phyloP scores from a whole-genome alignment of 2,113 vertebrate species.

The Cyanistes caeruleus region DNA sequence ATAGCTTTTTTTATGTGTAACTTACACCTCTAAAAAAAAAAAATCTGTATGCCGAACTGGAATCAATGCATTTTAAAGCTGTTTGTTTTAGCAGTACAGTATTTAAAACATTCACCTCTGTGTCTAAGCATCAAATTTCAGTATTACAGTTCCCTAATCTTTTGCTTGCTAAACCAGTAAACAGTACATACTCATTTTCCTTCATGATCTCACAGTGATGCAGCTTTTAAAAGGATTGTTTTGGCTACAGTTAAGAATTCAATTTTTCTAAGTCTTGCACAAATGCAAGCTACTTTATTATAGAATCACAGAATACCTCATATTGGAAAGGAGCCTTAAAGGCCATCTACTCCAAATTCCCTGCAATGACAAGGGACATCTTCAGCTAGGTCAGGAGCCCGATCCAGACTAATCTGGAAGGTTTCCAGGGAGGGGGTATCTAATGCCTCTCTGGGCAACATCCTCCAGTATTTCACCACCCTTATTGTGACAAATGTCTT shows the following conservation, averaged over 20 bases:
- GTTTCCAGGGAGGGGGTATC: not conserved
- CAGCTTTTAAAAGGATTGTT: not conserved
- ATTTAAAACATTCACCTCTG: not conserved
- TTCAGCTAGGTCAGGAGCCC: accelerated
- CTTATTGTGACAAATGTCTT: not conserved
- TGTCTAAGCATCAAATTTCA: not conserved
- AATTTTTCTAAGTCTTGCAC: not conserved
- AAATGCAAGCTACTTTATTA: not conserved
- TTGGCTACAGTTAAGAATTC: not conserved
- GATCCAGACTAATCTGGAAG: not conserved
- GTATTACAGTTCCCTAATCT: not conserved
- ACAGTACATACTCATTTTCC: not conserved
- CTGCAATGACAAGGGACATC: not conserved
- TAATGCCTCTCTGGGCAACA: not conserved
- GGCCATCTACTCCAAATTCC: not conserved
- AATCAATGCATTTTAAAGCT: not conserved
- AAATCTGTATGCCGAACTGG: not conserved
- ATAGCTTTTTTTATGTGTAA: not conserved
- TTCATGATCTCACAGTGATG: not conserved
- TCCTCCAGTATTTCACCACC: not conserved
- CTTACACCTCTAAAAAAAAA: not conserved
- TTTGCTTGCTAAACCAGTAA: not conserved
- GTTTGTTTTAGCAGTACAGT: not conserved
- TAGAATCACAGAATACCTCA: not conserved
- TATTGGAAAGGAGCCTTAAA: not conserved